Evolutionary conservation across 2,797 vertebrate species (phyloP), one percentile per base, ranked within the genome.

Genomic region (Chiroxiphia lanceolata): DNA sequence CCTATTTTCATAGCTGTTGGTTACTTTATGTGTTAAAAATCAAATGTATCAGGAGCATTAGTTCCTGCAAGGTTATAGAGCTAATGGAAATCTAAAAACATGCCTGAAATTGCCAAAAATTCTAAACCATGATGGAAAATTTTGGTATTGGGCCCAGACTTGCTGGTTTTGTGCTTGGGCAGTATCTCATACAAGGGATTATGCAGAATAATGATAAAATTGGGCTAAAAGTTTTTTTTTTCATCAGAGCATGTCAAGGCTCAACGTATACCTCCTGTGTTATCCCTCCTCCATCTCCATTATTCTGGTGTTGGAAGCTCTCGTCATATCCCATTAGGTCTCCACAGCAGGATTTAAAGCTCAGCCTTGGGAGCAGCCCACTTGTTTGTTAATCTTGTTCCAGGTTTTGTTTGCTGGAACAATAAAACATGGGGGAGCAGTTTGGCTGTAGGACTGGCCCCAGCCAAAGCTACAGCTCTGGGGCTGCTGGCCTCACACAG

Each of bases 371-470:
- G 88, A 95, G 68, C 68, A 89, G 60, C 45, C 64, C 22, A 3
- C 42, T 87, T 85, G 42, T 95, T 96, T 95, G 84, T 89, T 92
- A 83, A 67, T 69, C 71, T 85, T 89, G 81, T 95, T 95, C 96
- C 95, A 95, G 93, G 92, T 95, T 96, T 96, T 95, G 94, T 95
- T 90, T 93, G 88, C 83, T 80, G 88, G 86, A 96, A 95, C 93
- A 96, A 94, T 96, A 78, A 87, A 89, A 57, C 31, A 45, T 16
- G 3, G 74, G 88, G 93, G 83, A 68, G 38, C 36, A 74, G 25
- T 56, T 89, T 3, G 12, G 82, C 82, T 86, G 38, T 68, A 51
- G 48, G 67, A 87, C 65, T 1, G 3, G 38, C 27, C 79, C 23
- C 68, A 68, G 72, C 47, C 57, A 82, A 54, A 94, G 59, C 77